Evolutionary conservation across 2,797 vertebrate genomes (phyloP), one percentile per base, ranked within the genome.

Genomic region (Perodicticus potto): DNA sequence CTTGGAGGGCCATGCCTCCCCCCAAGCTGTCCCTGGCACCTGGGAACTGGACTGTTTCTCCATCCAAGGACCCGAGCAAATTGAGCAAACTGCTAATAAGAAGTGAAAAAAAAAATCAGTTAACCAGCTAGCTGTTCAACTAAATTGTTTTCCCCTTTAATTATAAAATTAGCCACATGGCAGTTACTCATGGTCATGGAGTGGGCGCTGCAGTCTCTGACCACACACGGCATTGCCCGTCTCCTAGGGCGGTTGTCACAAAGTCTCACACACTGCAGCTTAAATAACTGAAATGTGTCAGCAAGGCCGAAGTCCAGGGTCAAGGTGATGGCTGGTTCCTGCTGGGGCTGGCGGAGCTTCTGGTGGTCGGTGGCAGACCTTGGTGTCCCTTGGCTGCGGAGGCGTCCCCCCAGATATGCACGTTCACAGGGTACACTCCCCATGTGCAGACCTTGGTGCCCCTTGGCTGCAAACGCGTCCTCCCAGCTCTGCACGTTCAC

Each of bases 191-290:
- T 0, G 20, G 65, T 37, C 76, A 1, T 3, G 34, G n/a, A 32
- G 32, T 7, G 29, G 0, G 32, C n/a, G 40, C 27, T 3, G 0
- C 0, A 12, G 40, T 34, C 6, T 43, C 57, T 32, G 8, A 1
- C 9, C 2, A 22, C 16, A 4, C 2, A 9, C 13, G 4, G 70
- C 20, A 12, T 45, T 14, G 7, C 32, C 13, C 6, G 9, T 29
- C 17, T 86, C 88, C 40, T 5, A 4, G 23, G 37, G 27, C 69
- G 69, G 12, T 84, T 0, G 7, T 32, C 20, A 19, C 59, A 7
- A n/a, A 78, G 69, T 0, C 0, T 4, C 2, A 57, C 17, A 0
- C 67, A 4, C 5, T 13, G 72, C 0, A 1, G 34, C 55, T 83
- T 13, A 22, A 27, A 43, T 55, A 7, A 6, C 27, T 0, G 17